A percentile compares a stretch with the other conserved stretches of the same genome.
Evolutionary conservation across 2,797 vertebrate species (phyloP).

Genomic region (Cuculus canorus): DNA sequence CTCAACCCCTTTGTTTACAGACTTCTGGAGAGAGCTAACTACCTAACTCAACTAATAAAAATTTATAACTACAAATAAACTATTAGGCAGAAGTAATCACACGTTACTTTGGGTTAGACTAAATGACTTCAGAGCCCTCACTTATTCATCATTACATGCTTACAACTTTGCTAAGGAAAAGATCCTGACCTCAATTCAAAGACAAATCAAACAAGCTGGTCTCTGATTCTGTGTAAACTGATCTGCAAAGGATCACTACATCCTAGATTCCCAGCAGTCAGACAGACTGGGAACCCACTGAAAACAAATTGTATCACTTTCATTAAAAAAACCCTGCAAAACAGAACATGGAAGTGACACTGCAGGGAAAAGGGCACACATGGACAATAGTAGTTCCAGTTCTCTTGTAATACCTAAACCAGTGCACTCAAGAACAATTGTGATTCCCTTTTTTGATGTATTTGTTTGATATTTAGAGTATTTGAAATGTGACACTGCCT

Average conservation of each 20-base stretch:
- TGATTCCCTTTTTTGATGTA: background rate
- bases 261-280: background rate
- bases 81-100: background rate
- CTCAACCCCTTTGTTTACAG: slow-evolving; percentile 35
- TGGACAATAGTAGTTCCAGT: background rate
- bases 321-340: background rate
- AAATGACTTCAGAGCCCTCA: background rate
- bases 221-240: background rate
- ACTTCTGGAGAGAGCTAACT: background rate
- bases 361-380: background rate
- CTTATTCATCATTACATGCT: background rate
- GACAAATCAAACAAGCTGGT: background rate
- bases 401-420: background rate
- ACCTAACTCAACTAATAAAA: slow-evolving; percentile 21
- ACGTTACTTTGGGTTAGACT: background rate
- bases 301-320: background rate
- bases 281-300: background rate
- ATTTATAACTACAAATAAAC: slow-evolving; percentile 25
- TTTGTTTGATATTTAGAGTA: background rate
- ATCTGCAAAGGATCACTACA: background rate
- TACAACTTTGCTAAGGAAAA: background rate
- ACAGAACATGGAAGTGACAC: background rate
- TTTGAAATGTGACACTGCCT: fast-evolving
- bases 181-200: background rate
- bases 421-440: background rate